Percentiles rank a stretch among this genome's conserved stretches.
phyloP scores from a whole-genome alignment of 53 echinoderm and acorn worm genomes.

The Astropecten irregularis region DNA sequence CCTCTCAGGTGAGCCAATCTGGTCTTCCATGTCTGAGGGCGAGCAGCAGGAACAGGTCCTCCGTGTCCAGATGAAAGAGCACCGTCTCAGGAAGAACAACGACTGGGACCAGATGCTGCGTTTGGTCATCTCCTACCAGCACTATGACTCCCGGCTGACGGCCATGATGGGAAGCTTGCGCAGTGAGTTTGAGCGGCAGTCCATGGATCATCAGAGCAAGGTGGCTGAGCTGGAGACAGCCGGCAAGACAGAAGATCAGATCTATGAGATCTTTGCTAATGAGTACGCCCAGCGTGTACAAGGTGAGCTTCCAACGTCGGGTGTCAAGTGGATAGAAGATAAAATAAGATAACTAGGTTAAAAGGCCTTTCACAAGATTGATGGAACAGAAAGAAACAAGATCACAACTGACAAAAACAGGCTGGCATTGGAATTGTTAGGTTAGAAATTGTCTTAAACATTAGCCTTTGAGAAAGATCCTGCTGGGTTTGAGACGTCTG shows the following conservation, averaged over 20 bases:
- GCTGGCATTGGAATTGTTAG: no score
- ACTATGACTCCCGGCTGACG: constrained; percentile 68
- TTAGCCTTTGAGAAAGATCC: no score
- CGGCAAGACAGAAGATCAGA: constrained; percentile 84
- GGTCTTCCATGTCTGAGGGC: constrained; percentile 94
- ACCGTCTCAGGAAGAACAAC: constrained; percentile 55
- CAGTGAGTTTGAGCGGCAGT: constrained; percentile 68
- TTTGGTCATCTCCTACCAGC: constrained; percentile 72
- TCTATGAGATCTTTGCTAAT: constrained; percentile 61
- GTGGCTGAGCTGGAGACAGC: constrained; percentile 65
- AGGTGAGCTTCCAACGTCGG: constrained; percentile 73
- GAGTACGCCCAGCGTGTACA: constrained; percentile 71
- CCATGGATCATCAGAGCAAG: constrained; percentile 69
- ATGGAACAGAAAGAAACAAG: no score
- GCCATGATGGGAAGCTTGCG: constrained; percentile 87
- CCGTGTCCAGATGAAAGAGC: constrained; percentile 83
- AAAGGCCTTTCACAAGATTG: no score
- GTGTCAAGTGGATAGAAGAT: no score
- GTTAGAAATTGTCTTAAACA: no score
- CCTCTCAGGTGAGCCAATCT: constrained; percentile 83
- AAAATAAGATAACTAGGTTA: no score
- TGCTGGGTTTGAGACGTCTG: no score
- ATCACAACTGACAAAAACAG: not conserved
- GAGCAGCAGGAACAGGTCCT: constrained; percentile 90
- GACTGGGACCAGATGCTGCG: constrained; percentile 75